Evolutionary conservation across 2,113 vertebrate genomes (phyloP).

Genomic region (Lonchura striata): DNA sequence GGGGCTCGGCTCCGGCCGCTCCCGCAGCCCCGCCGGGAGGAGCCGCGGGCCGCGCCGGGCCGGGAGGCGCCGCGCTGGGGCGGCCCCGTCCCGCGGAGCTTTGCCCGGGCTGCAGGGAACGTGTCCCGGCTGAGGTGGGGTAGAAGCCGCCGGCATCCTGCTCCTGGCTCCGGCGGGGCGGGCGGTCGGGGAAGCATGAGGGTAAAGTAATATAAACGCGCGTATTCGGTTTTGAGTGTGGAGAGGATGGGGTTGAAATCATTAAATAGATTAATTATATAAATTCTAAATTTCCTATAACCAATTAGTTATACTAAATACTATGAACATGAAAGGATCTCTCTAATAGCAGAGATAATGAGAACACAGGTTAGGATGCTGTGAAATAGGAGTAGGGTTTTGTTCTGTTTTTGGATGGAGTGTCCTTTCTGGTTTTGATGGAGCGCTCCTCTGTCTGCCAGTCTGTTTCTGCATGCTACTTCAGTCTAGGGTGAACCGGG

Average conservation of each 20-base stretch:
- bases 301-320: background rate
- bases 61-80: too few species aligned
- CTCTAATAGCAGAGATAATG: background rate
- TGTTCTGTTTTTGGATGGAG: background rate
- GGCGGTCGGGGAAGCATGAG: accelerated
- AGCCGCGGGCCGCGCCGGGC: background rate
- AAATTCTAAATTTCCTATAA: background rate
- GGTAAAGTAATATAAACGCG: background rate
- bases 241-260: background rate
- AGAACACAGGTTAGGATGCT: background rate
- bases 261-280: background rate
- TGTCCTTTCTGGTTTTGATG: background rate
- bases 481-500: accelerated
- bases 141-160: background rate
- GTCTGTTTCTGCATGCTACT: background rate
- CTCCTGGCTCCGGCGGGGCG: background rate
- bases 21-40: background rate
- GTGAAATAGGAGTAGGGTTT: background rate
- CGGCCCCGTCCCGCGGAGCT: background rate
- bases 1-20: background rate
- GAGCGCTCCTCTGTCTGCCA: accelerated
- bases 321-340: background rate
- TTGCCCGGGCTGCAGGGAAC: too few species aligned
- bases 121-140: background rate
- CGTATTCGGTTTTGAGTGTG: accelerated